Conservation (phyloP, 2,113 vertebrate genomes). For the Brienomyrus brachyistius region DNA sequence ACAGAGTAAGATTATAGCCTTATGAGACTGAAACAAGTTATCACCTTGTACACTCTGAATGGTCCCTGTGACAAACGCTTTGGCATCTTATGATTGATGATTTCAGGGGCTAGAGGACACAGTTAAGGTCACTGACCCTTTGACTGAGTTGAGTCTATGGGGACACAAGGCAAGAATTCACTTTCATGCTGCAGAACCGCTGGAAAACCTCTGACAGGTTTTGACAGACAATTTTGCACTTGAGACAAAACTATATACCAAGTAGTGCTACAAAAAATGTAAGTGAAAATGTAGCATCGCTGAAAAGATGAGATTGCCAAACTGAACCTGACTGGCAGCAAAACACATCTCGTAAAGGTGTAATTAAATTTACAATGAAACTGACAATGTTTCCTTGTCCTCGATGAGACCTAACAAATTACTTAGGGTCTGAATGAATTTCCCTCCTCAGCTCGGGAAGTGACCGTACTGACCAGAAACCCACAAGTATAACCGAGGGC, state of each 20-base stretch:
- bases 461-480: neutral
- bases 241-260: neutral
- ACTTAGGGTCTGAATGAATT: neutral
- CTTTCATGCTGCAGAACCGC: conserved; percentile 35
- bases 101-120: conserved; percentile 36
- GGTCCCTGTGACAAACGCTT: conserved; percentile 32
- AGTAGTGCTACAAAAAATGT: neutral
- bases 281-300: neutral
- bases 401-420: neutral
- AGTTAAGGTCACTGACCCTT: conserved; percentile 41
- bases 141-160: conserved; percentile 33
- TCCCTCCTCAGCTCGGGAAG: neutral
- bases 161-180: conserved; percentile 40
- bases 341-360: neutral
- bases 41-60: conserved; percentile 31
- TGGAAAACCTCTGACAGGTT: conserved; percentile 25
- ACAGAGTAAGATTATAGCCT: neutral
- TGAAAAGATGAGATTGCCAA: neutral
- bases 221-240: conserved; percentile 27
- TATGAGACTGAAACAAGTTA: conserved; percentile 43
- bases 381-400: neutral
- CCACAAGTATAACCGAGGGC: neutral
- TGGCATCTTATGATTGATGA: conserved; percentile 55
- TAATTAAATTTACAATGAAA: neutral
- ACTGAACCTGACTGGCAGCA: neutral